Conservation (phyloP, 2,113 vertebrate genomes). For the Alaudala cheleensis region DNA sequence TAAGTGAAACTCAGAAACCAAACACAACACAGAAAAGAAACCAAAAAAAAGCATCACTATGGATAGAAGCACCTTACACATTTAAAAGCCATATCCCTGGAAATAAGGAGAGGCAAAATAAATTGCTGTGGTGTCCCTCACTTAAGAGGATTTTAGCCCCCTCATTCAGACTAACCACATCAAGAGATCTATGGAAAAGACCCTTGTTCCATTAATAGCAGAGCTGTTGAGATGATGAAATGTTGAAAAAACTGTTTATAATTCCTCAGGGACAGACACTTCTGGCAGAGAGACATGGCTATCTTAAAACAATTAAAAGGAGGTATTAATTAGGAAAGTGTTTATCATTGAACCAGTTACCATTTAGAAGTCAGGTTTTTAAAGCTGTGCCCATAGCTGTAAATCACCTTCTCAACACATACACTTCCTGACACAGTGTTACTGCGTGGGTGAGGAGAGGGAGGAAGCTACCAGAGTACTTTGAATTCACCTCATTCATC, state of each 20-base stretch:
- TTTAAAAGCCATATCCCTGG: neutral
- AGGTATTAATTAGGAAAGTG: neutral
- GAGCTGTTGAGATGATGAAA: neutral
- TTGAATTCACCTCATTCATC: neutral
- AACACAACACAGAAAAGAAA: neutral
- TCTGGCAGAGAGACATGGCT: neutral
- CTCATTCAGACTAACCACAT: neutral
- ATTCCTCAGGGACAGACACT: neutral
- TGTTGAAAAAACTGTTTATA: neutral
- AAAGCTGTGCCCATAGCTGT: neutral
- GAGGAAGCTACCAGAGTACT: neutral
- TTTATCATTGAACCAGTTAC: neutral
- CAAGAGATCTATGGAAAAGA: neutral
- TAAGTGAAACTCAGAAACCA: neutral
- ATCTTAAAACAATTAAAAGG: neutral
- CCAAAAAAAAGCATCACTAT: neutral
- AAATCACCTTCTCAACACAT: neutral
- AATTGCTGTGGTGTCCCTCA: neutral
- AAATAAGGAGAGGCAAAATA: neutral
- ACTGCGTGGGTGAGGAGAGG: accelerated
- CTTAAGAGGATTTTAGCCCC: neutral
- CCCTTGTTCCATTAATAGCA: neutral
- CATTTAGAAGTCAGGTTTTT: neutral
- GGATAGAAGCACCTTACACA: neutral
- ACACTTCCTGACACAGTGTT: neutral